A percentile compares a stretch with the other conserved stretches of the same genome.
These are phyloP conservation scores for Pimephales promelas DNA, from an alignment of 2,113 vertebrate genomes.

Conservation along the genomic window DNA sequence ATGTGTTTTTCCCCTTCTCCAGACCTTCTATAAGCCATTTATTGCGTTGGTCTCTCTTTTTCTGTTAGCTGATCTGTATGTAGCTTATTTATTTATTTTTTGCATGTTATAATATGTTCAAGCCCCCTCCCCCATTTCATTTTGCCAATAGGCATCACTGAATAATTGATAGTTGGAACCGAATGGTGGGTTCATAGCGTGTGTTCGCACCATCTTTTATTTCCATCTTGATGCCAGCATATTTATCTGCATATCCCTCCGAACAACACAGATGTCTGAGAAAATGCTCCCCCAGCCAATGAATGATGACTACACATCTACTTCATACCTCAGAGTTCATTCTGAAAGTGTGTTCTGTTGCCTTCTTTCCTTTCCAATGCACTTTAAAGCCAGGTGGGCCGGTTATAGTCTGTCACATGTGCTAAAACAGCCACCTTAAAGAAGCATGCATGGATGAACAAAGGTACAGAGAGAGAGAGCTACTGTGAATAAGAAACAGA, in stretches of 20 bases:
- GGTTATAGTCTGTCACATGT: background rate
- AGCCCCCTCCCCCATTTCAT: slow-evolving; percentile 13
- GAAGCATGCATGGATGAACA: background rate
- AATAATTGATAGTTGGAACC: slow-evolving; percentile 52
- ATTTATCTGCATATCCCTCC: slow-evolving; percentile 46
- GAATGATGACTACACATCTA: slow-evolving; percentile 4
- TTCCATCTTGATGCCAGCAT: slow-evolving; percentile 41
- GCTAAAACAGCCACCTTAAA: background rate
- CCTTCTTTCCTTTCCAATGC: background rate
- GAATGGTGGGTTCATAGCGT: slow-evolving; percentile 30
- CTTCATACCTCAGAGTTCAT: background rate
- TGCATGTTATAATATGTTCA: slow-evolving; percentile 41
- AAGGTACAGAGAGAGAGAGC: slow-evolving; percentile 58
- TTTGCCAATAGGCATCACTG: slow-evolving; percentile 49
- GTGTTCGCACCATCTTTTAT: slow-evolving; percentile 32
- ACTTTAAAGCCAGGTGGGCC: background rate
- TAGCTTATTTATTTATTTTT: background rate
- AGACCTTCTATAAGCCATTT: background rate
- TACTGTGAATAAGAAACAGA: slow-evolving; percentile 64
- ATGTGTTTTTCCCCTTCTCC: background rate
- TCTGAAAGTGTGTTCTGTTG: background rate
- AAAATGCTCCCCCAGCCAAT: slow-evolving; percentile 14
- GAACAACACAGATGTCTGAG: slow-evolving; percentile 26
- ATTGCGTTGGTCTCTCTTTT: slow-evolving; percentile 36
- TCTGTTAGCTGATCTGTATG: slow-evolving; percentile 20